Evolutionary conservation across 2,113 vertebrate species (phyloP), one percentile per base, ranked within the genome.

Genomic region (Osmerus eperlanus): DNA sequence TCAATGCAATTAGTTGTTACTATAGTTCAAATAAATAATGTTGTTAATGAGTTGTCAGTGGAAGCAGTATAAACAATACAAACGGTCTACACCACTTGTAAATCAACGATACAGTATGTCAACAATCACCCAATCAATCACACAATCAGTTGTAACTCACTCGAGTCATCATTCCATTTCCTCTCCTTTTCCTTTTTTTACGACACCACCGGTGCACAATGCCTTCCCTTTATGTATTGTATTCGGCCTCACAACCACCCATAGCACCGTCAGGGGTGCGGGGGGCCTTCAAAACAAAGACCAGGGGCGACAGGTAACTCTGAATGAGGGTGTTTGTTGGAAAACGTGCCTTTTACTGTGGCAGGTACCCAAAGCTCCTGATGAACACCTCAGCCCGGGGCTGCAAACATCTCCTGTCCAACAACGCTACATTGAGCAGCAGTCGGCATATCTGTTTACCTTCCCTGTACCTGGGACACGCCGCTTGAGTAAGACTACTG

Each of bases 321-420:
- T 85, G 85, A 85, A 83, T 84, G 86, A 88, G 84, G 73, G 84
- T 88, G 85, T 88, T 89, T 83, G 41, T 85, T 70, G 71, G 84
- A 80, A 81, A 86, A 85, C 72, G 84, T 87, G 78, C 71, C 75
- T 81, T 83, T 81, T 81, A 47, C 16, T 14, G 28, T 86, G 86
- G 81, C 85, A 87, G 76, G 76, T 78, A 78, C 82, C 83, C 84
- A 86, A 77, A 81, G 74, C 77, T 78, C 71, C 82, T 83, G 85
- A 88, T 84, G 84, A 86, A 89, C 84, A 79, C 65, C 83, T 68
- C 52, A 16, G 77, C 81, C 83, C 9, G 77, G 78, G 88, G 84
- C 79, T 83, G 87, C 76, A 71, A 79, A 80, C 80, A 74, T 75
- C 72, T 28, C 76, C 25, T n/a, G 82, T 76, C 82, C 72, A 81